Evolutionary conservation across 2,113 vertebrate genomes (phyloP).

Genomic region (Paradoxurus hermaphroditus): DNA sequence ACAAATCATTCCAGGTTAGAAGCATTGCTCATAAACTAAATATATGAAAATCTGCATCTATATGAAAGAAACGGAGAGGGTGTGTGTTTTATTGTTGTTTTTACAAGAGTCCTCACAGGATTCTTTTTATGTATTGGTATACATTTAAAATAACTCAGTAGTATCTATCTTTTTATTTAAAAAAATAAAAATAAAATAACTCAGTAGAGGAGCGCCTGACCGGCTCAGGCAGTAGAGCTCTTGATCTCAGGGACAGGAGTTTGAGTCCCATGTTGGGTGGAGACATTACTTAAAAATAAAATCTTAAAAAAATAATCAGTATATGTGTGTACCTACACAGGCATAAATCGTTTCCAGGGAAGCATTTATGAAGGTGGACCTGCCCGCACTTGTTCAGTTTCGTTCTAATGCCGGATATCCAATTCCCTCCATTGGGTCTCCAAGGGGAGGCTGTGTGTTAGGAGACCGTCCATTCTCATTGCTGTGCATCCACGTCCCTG

Average conservation of each 20-base stretch:
- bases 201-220: background rate
- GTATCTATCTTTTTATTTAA: too few relatives aligned
- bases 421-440: background rate
- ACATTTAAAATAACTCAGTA: background rate
- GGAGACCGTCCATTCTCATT: rapidly evolving
- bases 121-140: background rate
- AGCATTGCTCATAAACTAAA: background rate
- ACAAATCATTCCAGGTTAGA: background rate
- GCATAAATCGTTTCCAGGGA: background rate
- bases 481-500: rapidly evolving
- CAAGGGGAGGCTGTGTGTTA: too few relatives aligned
- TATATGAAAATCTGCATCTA: background rate
- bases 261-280: background rate
- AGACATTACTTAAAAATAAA: background rate
- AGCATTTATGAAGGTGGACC: background rate
- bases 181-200: too few relatives aligned
- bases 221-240: background rate
- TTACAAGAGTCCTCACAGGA: background rate
- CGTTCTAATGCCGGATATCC: background rate
- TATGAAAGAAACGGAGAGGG: background rate
- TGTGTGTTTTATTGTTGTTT: background rate
- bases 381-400: background rate
- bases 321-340: background rate
- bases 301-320: background rate
- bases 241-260: background rate